Evolutionary conservation across 2,888 invertebrate genomes (phyloP).

Genomic region (Polymixis lichenea): DNA sequence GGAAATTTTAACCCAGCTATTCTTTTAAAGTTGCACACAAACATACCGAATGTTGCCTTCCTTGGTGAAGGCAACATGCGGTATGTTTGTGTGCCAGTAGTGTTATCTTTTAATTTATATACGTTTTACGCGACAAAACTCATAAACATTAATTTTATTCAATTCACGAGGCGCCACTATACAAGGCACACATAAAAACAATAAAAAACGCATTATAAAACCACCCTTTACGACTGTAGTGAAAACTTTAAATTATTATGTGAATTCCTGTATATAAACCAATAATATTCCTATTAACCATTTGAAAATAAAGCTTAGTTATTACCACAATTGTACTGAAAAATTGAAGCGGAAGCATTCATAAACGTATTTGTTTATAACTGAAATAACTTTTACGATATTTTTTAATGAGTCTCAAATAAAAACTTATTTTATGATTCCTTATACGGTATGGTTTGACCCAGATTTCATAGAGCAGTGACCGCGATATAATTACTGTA

Average conservation of each 20-base stretch:
- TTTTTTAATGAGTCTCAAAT: slow-evolving; percentile 73
- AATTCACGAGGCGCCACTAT: slow-evolving; percentile 25
- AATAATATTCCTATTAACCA: slow-evolving; percentile 36
- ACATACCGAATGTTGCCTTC: slow-evolving; percentile 2
- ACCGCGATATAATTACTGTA: slow-evolving; percentile 27
- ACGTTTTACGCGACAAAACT: slow-evolving; percentile 15
- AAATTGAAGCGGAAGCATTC: slow-evolving; percentile 68
- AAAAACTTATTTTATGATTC: slow-evolving; percentile 68
- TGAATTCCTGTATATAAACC: slow-evolving; percentile 32
- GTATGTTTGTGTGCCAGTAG: too few relatives aligned
- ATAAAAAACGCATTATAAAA: slow-evolving; percentile 46
- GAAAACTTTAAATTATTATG: slow-evolving; percentile 52
- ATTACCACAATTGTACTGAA: slow-evolving; percentile 46
- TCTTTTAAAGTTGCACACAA: not conserved
- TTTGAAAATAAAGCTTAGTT: slow-evolving; percentile 46
- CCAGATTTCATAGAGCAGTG: slow-evolving; percentile 39
- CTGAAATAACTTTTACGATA: slow-evolving; percentile 67
- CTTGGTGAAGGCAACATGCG: too few relatives aligned
- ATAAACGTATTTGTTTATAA: slow-evolving; percentile 76
- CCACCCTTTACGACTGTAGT: slow-evolving; percentile 49
- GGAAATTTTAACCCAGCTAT: not conserved
- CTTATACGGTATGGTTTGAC: slow-evolving; percentile 52
- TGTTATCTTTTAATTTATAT: slow-evolving; percentile 36
- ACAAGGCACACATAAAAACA: slow-evolving; percentile 41
- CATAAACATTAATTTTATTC: slow-evolving; percentile 30